Evolutionary conservation across 2,888 invertebrate species (phyloP).

Genomic region (Nomada ferruginata): DNA sequence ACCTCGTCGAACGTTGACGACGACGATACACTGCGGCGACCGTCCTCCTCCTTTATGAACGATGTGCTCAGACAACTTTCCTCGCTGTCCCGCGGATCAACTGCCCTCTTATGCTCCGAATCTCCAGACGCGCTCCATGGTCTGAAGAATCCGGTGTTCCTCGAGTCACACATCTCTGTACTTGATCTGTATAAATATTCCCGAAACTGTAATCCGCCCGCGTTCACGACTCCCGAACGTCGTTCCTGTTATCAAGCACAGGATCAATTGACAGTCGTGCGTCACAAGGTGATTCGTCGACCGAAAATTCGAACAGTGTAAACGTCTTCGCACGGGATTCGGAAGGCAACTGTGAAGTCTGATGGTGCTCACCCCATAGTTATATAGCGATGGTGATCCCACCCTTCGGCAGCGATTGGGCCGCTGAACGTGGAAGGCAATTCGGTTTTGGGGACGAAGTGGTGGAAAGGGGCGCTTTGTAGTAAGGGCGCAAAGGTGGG

Average conservation of each 20-base stretch:
- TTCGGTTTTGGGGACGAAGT: slow-evolving; percentile 12
- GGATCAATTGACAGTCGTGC: no score
- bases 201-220: no score
- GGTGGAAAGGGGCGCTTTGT: slow-evolving; percentile 45
- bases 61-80: not conserved
- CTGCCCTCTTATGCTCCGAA: not conserved
- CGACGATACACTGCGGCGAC: slow-evolving; percentile 24
- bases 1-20: slow-evolving; percentile 24
- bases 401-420: slow-evolving; percentile 75
- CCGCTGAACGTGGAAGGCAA: slow-evolving; percentile 63
- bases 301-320: not conserved
- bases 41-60: slow-evolving; percentile 41
- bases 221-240: no score
- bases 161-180: slow-evolving; percentile 33
- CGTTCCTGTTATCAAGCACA: no score
- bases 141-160: slow-evolving; percentile 67
- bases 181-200: not conserved
- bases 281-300: not conserved
- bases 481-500: slow-evolving; percentile 63
- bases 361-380: slow-evolving; percentile 39
- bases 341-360: slow-evolving; percentile 15
- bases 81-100: not conserved
- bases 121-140: slow-evolving; percentile 70
- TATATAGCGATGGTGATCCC: slow-evolving; percentile 66
- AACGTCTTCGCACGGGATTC: not conserved